A percentile compares a stretch with the other conserved stretches of the same genome.
Evolutionary conservation across 2,888 invertebrate species (phyloP).

Genomic region (Invenusta paracnida): DNA sequence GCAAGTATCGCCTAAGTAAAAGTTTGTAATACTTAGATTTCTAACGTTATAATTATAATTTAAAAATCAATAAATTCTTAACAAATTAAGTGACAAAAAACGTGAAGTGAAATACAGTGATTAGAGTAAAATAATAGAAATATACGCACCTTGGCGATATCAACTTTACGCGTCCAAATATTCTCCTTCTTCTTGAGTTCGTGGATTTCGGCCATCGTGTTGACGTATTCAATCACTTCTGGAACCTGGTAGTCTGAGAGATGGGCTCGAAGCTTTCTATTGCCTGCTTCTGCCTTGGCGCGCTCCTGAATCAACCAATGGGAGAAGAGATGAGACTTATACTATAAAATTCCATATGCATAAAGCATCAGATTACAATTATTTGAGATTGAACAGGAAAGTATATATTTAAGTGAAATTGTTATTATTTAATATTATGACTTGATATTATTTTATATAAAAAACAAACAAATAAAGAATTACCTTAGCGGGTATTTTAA

Average conservation of each 20-base stretch:
- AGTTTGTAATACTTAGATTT: too few relatives aligned
- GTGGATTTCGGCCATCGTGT: slow-evolving; percentile 58
- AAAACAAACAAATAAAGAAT: too few relatives aligned
- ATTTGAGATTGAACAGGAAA: too few relatives aligned
- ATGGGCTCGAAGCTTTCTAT: slow-evolving; percentile 56
- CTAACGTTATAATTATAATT: too few relatives aligned
- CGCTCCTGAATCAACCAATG: slow-evolving; percentile 51
- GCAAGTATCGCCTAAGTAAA: neutral
- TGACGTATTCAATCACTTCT: slow-evolving; percentile 60
- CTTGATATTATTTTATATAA: too few relatives aligned
- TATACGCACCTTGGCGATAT: slow-evolving; percentile 57
- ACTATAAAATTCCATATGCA: neutral
- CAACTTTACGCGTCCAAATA: slow-evolving; percentile 61
- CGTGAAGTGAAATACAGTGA: too few relatives aligned
- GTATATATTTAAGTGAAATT: too few relatives aligned
- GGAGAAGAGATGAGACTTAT: neutral
- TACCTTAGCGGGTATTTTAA: too few relatives aligned
- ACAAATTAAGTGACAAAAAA: too few relatives aligned
- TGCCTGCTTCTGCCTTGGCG: slow-evolving; percentile 57
- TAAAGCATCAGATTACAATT: neutral
- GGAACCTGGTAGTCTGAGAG: slow-evolving; percentile 59
- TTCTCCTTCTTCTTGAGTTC: slow-evolving; percentile 59
- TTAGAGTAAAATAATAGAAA: too few relatives aligned
- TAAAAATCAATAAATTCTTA: too few relatives aligned
- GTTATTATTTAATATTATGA: too few relatives aligned